Percentiles rank a stretch among this genome's conserved stretches.
phyloP scores from a whole-genome alignment of 2,797 vertebrate species.

The Mus caroli region DNA sequence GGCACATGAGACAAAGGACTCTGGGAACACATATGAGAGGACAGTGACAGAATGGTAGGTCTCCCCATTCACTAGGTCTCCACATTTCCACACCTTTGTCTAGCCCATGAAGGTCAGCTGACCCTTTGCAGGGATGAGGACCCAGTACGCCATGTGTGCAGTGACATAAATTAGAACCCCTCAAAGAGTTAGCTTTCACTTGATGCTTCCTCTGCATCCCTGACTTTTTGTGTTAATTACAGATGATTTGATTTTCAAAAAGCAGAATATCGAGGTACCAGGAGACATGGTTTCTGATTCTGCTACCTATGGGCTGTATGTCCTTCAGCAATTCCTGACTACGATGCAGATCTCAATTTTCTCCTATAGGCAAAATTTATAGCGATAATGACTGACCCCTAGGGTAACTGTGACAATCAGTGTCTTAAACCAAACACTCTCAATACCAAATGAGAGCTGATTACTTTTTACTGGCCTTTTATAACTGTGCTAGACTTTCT shows the following conservation, averaged over 20 bases:
- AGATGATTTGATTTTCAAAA: not conserved
- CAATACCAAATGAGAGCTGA: not conserved
- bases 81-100: no score
- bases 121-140: not conserved
- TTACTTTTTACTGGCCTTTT: not conserved
- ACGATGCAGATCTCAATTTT: not conserved
- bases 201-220: not conserved
- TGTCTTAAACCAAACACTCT: not conserved
- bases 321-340: not conserved
- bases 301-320: not conserved
- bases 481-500: constrained; percentile 57
- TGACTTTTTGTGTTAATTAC: not conserved
- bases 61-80: not conserved
- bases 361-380: not conserved
- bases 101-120: not conserved
- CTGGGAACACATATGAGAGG: not conserved
- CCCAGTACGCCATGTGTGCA: not conserved
- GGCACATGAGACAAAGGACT: not conserved
- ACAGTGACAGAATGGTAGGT: not conserved
- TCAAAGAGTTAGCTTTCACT: not conserved
- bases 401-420: not conserved
- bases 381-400: not conserved
- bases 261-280: not conserved
- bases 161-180: not conserved
- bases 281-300: not conserved